Conservation (phyloP, 2,113 vertebrate genomes). For the Seriola dumerili region DNA sequence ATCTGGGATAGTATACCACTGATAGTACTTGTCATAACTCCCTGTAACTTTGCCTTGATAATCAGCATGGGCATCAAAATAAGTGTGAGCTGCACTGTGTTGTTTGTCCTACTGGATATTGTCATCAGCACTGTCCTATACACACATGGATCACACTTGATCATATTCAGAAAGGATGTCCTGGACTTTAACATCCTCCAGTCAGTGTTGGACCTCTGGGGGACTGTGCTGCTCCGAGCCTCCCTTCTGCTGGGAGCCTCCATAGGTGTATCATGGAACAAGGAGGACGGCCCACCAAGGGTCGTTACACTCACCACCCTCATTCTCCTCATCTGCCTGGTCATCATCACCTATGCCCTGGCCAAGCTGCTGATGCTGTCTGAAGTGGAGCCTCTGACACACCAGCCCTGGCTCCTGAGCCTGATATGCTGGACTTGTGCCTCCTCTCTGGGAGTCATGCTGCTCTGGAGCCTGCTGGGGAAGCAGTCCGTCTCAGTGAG, state of each 20-base stretch:
- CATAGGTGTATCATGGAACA: slow-evolving; percentile 90
- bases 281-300: slow-evolving; percentile 85
- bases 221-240: slow-evolving; percentile 86
- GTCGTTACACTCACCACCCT: slow-evolving; percentile 78
- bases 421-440: slow-evolving; percentile 91
- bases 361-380: slow-evolving; percentile 93
- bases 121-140: slow-evolving; percentile 90
- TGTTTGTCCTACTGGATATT: slow-evolving; percentile 85
- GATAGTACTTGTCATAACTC: neutral
- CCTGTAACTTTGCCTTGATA: neutral
- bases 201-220: slow-evolving; percentile 93
- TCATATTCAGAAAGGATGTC: slow-evolving; percentile 85
- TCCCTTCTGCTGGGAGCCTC: slow-evolving; percentile 89
- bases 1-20: neutral
- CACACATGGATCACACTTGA: slow-evolving; percentile 77
- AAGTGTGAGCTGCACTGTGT: slow-evolving; percentile 79
- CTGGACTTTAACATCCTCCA: slow-evolving; percentile 88
- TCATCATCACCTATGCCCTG: slow-evolving; percentile 87
- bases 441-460: slow-evolving; percentile 81
- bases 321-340: slow-evolving; percentile 85
- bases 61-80: slow-evolving; percentile 85
- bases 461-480: slow-evolving; percentile 88
- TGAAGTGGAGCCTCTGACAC: slow-evolving; percentile 83
- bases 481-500: slow-evolving; percentile 38
- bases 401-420: slow-evolving; percentile 90